Evolutionary conservation across 2,888 invertebrate species (phyloP).

Genomic region (Phymatocera aterrima): DNA sequence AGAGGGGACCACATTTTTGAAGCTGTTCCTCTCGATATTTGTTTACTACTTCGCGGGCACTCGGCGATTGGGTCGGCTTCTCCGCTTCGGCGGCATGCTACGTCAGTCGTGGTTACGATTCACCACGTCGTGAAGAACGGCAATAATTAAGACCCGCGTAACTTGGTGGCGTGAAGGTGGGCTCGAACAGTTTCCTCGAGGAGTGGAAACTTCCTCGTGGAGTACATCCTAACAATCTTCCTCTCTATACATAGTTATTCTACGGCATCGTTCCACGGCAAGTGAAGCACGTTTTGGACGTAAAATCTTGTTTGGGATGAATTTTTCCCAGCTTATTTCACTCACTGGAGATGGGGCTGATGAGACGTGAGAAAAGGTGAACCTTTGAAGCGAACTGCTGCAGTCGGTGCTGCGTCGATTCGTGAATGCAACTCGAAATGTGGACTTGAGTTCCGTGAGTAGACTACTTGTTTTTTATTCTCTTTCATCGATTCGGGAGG

Average conservation of each 20-base stretch:
- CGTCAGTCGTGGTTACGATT: conserved; percentile 38
- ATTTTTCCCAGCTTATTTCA: background rate
- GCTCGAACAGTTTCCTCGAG: conserved; percentile 16
- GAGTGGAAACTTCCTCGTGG: conserved; percentile 22
- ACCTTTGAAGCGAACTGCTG: conserved; percentile 50
- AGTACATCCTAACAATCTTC: background rate
- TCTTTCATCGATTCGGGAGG: conserved; percentile 67
- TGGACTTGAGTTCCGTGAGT: conserved; percentile 14
- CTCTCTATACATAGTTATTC: conserved; percentile 33
- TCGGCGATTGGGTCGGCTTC: conserved; percentile 36
- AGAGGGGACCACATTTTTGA: background rate
- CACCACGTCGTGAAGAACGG: conserved; percentile 29
- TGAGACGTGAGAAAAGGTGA: conserved; percentile 53
- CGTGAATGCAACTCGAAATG: conserved; percentile 1
- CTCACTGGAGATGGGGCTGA: background rate
- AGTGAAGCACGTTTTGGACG: conserved; percentile 19
- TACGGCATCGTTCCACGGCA: background rate
- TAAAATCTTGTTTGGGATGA: conserved; percentile 35
- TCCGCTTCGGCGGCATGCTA: conserved; percentile 26
- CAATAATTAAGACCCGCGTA: conserved; percentile 39
- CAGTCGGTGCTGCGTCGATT: conserved; percentile 13
- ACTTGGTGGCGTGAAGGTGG: conserved; percentile 19
- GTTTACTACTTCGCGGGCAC: conserved; percentile 4
- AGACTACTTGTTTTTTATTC: background rate
- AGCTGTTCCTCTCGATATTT: background rate